Percentiles rank a stretch among this genome's conserved stretches.
Evolutionary conservation across 23 tunicate genomes (phyloP).

Genomic region (Halocynthia aurantium): DNA sequence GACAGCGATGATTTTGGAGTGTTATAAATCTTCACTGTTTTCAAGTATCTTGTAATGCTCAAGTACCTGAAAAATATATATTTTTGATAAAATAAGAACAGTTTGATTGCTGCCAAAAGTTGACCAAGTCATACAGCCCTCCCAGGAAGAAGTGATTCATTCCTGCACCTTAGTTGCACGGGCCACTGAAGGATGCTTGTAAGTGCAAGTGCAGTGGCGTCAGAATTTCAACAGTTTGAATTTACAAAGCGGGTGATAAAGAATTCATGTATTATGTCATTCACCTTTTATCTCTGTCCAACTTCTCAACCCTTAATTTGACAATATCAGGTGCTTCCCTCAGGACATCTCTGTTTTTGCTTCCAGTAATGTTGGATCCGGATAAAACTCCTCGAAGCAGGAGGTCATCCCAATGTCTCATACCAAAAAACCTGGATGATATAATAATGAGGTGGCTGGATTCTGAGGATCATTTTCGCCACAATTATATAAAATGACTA

Average conservation of each 20-base stretch:
- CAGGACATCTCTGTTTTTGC: slow-evolving; percentile 30
- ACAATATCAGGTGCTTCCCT: slow-evolving; percentile 42
- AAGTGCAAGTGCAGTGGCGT: no score
- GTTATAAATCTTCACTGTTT: slow-evolving; percentile 23
- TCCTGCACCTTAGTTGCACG: no score
- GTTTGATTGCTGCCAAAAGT: not conserved
- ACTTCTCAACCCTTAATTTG: slow-evolving; percentile 50
- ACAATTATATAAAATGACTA: no score
- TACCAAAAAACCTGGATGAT: slow-evolving; percentile 35
- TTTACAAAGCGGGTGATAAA: no score
- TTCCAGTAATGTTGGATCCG: slow-evolving; percentile 39
- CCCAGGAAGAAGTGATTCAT: no score
- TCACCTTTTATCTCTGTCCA: slow-evolving; percentile 54
- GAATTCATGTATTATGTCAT: not conserved
- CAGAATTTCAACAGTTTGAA: no score
- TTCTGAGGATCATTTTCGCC: no score
- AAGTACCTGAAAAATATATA: slow-evolving; percentile 8
- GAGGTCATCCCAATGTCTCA: slow-evolving; percentile 82
- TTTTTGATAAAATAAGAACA: not conserved
- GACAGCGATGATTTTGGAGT: not conserved
- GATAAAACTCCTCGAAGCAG: slow-evolving; percentile 55
- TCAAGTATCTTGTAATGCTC: slow-evolving; percentile 31
- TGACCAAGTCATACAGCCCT: no score
- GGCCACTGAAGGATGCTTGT: no score
- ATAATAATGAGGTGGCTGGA: no score